Evolutionary conservation across 2,888 invertebrate species (phyloP).

Genomic region (Apamea anceps): DNA sequence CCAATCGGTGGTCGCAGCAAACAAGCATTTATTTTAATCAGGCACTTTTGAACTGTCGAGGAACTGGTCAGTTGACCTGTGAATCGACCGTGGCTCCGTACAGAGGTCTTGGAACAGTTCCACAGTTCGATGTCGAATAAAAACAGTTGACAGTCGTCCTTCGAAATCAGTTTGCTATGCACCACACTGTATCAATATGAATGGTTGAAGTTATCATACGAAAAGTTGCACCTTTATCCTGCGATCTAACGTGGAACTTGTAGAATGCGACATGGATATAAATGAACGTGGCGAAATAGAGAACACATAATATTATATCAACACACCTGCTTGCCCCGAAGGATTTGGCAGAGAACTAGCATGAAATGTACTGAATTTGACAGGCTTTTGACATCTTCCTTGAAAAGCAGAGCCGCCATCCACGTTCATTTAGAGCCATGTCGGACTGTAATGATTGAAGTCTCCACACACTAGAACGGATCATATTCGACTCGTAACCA

Average conservation of each 20-base stretch:
- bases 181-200: background rate
- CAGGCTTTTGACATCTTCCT: background rate
- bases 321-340: background rate
- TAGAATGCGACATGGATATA: constrained; percentile 27
- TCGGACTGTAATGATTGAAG: background rate
- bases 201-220: background rate
- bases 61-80: background rate
- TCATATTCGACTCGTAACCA: background rate
- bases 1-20: too few species aligned
- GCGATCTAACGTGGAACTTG: background rate
- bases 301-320: background rate
- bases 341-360: background rate
- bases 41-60: background rate
- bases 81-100: background rate
- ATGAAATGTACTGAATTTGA: background rate
- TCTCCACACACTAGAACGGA: background rate
- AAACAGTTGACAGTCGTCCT: background rate
- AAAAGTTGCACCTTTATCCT: constrained; percentile 20
- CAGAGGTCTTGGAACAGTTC: background rate
- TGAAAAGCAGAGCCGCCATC: background rate
- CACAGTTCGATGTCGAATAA: background rate
- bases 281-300: constrained; percentile 12
- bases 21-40: background rate
- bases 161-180: background rate
- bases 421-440: constrained; percentile 9